A percentile compares a stretch with the other conserved stretches of the same genome.
These are phyloP conservation scores for Caloenas nicobarica DNA, from an alignment of 2,113 vertebrate genomes.

Conservation along the genomic window DNA sequence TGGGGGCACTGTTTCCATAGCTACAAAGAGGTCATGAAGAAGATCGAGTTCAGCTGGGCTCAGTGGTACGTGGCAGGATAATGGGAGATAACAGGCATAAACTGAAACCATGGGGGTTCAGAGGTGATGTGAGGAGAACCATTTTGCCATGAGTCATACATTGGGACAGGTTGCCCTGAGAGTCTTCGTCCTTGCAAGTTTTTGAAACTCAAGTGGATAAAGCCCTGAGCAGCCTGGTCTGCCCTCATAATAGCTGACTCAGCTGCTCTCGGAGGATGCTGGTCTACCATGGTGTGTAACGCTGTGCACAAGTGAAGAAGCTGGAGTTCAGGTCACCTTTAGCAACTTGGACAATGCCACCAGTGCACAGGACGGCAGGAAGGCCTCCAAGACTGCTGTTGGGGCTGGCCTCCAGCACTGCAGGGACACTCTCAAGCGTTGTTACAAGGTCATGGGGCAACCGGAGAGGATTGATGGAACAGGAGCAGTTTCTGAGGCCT, in stretches of 20 bases:
- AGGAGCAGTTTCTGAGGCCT: neutral
- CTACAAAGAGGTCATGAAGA: neutral
- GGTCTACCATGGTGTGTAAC: neutral
- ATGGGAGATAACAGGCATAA: neutral
- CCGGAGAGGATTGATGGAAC: neutral
- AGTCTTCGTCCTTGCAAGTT: neutral
- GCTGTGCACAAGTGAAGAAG: neutral
- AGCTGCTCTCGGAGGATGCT: neutral
- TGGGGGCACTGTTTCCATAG: neutral
- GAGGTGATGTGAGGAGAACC: neutral
- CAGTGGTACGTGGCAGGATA: neutral
- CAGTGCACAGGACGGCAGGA: neutral
- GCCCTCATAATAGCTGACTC: neutral
- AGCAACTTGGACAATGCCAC: neutral
- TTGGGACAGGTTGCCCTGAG: neutral
- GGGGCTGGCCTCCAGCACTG: neutral
- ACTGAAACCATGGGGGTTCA: neutral
- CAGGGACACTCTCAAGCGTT: neutral
- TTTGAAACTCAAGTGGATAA: neutral
- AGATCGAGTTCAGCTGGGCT: neutral
- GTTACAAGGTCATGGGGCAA: accelerated
- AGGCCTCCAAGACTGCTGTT: neutral
- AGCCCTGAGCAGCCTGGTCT: neutral
- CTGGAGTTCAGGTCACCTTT: neutral
- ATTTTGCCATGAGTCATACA: neutral